Conservation (phyloP, 2,113 vertebrate genomes). For the Cisticola juncidis region DNA sequence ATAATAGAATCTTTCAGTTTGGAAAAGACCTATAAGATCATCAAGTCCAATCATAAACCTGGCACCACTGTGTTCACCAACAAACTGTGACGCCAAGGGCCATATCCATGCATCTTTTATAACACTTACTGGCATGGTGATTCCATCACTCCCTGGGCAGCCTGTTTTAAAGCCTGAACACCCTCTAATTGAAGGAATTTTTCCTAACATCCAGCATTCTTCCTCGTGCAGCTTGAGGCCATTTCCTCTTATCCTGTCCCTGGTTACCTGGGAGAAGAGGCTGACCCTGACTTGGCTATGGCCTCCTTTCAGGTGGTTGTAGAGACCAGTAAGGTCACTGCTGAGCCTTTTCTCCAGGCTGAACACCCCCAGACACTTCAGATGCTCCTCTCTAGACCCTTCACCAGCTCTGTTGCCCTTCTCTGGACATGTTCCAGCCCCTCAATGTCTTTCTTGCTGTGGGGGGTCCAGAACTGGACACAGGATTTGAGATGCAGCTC, state of each 20-base stretch:
- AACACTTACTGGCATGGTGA: no score
- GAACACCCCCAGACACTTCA: not conserved
- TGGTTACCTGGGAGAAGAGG: not conserved
- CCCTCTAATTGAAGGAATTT: not conserved
- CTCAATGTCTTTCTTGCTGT: not conserved
- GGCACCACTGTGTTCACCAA: not conserved
- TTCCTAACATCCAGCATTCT: not conserved
- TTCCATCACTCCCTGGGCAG: not conserved
- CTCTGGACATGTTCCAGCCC: fast-evolving
- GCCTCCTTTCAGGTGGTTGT: not conserved
- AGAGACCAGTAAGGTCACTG: not conserved
- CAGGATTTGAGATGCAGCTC: not conserved
- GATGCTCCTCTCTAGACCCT: not conserved
- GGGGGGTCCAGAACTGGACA: not conserved
- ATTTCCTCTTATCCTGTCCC: not conserved
- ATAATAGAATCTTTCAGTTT: not conserved
- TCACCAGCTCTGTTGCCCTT: not conserved
- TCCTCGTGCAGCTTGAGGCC: not conserved
- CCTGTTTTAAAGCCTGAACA: not conserved
- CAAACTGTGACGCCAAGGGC: not conserved
- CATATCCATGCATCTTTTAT: not conserved
- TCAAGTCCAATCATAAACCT: not conserved
- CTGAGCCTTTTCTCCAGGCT: not conserved
- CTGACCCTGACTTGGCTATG: fast-evolving
- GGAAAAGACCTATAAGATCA: not conserved